Base-by-base conservation (phyloP, 2,113 vertebrate species). In the Fregata magnificens region DNA sequence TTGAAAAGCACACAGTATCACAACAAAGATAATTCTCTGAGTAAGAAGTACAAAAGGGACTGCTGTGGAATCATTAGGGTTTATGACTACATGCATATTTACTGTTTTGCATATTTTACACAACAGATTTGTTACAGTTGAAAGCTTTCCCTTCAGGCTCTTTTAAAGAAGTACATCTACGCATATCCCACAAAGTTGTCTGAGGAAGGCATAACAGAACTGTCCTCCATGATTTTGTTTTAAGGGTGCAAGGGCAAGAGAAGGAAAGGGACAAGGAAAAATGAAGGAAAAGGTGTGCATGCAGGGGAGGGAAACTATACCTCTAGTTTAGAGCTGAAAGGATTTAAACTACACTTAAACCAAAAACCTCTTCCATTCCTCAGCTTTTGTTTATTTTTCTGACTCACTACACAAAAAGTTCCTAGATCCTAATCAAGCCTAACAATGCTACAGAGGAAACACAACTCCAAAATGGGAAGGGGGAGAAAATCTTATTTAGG, bases 341-440 rank as follows among this genome's bases (percentile, higher is more conserved):
- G 8, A 86, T 40, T 88, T 80, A 47, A 95, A 42, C 7, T 63
- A 44, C n/a, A 38, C 34, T 53, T 70, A 62, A 78, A 88, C 7
- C 20, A 66, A 69, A 78, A 82, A 32, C 13, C 25, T 49, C 49
- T 76, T 71, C 44, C 32, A 83, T 62, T 95, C n/a, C 40, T 69
- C 67, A 82, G 44, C 26, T 92, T 90, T 38, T 55, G 65, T 91
- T 97, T 92, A 49, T 74, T 95, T 88, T 92, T 86, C 86, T 93
- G 58, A 90, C 79, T 95, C 36, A 36, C 29, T 73, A 61, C 40
- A 78, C 34, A 92, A 58, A 86, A 86, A 38, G n/a, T 92, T 89
- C 91, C 77, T 71, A 91, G 76, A 96, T 92, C 56, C n/a, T 88
- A 95, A 97, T 95, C 91, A 91, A 84, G 42, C 15, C 20, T 66